phyloP scores from a whole-genome alignment of 1,140 invertebrate genomes.

The Episyrphus balteatus region DNA sequence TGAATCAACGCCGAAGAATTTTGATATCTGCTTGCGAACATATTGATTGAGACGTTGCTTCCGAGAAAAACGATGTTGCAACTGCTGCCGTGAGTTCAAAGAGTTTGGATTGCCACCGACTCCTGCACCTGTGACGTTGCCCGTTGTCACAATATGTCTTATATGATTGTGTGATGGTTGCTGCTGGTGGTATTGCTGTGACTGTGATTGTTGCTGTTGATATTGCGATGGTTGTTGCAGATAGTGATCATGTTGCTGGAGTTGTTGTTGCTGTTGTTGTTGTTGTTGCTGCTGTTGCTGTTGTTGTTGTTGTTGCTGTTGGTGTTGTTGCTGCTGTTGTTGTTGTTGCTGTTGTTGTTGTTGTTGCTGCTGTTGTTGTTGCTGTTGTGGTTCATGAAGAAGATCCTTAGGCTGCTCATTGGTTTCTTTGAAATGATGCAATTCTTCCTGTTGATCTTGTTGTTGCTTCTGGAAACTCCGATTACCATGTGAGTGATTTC shows the following conservation, averaged over 20 bases:
- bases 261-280: constrained; percentile 13
- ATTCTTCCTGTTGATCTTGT: neutral
- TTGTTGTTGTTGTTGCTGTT: neutral
- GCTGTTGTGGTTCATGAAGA: constrained; percentile 7
- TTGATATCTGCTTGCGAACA: constrained; percentile 53
- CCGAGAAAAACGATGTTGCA: constrained; percentile 19
- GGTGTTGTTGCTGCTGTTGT: constrained; percentile 1
- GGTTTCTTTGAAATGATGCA: neutral
- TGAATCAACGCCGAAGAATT: constrained; percentile 60
- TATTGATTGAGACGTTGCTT: constrained; percentile 42
- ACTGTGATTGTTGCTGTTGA: constrained; percentile 1
- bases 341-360: neutral
- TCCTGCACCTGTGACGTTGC: neutral
- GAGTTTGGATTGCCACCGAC: neutral
- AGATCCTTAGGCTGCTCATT: neutral
- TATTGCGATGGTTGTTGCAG: constrained; percentile 2
- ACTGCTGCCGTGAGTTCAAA: constrained; percentile 2
- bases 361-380: constrained; percentile 5
- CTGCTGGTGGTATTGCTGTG: neutral
- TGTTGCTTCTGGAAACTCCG: neutral
- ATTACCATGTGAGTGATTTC: constrained; percentile 7
- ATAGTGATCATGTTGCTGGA: constrained; percentile 7
- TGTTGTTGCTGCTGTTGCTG: neutral
- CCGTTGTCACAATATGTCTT: neutral
- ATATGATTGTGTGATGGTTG: neutral